A percentile compares a stretch with the other conserved stretches of the same genome.
These are phyloP conservation scores for Lichenostomus cassidix DNA, from an alignment of 2,113 vertebrate species.

Conservation along the genomic window DNA sequence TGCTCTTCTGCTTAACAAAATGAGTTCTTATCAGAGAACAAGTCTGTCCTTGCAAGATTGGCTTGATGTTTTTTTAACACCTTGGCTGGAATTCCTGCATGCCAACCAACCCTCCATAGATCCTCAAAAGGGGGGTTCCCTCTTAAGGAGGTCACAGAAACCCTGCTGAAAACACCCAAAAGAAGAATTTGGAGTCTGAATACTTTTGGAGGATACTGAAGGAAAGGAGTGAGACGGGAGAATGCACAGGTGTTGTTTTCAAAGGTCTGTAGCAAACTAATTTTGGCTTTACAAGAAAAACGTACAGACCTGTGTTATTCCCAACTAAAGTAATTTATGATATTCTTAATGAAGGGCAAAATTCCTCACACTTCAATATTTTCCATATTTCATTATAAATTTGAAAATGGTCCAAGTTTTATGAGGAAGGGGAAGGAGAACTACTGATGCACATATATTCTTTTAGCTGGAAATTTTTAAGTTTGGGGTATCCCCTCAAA, in stretches of 20 bases:
- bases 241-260: not conserved
- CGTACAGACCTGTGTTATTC: not conserved
- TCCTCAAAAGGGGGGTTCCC: not conserved
- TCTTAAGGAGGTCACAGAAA: not conserved
- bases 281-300: not conserved
- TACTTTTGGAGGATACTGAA: not conserved
- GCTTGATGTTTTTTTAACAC: not conserved
- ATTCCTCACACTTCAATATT: not conserved
- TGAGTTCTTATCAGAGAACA: not conserved
- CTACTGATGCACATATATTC: not conserved
- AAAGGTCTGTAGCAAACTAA: not conserved
- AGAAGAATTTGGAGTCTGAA: not conserved
- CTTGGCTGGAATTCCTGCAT: not conserved
- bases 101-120: not conserved
- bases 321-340: not conserved
- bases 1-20: not conserved
- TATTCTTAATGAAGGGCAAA: constrained; percentile 2
- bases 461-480: not conserved
- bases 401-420: not conserved
- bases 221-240: not conserved
- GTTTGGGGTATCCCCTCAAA: not conserved
- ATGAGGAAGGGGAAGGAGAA: not conserved
- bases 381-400: not conserved
- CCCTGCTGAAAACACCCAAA: not conserved
- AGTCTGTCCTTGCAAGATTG: not conserved